Conservation (phyloP, 1,140 invertebrate genomes). For the Drosophila trapezifrons region DNA sequence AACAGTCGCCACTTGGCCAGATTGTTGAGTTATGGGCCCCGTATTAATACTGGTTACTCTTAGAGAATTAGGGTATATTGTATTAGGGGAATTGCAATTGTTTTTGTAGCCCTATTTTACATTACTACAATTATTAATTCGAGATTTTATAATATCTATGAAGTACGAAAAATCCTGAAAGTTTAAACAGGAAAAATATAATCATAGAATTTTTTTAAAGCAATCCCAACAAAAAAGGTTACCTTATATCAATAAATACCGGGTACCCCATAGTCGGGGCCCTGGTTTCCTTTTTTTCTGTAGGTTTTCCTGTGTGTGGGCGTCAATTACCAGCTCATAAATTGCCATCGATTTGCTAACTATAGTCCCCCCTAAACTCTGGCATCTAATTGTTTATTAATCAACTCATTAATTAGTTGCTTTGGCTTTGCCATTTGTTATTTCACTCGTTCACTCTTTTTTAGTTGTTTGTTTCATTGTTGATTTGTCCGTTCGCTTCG, state of each 20-base stretch:
- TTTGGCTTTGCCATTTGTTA: constrained; percentile 39
- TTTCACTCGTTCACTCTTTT: constrained; percentile 20
- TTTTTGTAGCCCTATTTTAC: no score
- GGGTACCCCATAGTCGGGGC: background rate
- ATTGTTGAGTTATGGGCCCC: constrained; percentile 35
- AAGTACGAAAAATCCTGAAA: no score
- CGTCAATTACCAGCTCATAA: constrained; percentile 63
- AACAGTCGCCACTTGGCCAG: constrained; percentile 57
- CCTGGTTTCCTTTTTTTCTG: background rate
- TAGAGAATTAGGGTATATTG: background rate
- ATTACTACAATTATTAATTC: no score
- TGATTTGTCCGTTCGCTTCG: constrained; percentile 48
- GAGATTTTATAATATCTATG: no score
- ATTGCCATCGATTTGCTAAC: constrained; percentile 54
- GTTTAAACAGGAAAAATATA: background rate
- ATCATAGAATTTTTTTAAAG: no score
- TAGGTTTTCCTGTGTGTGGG: constrained; percentile 45
- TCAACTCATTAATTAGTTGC: constrained; percentile 60
- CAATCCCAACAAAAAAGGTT: no score
- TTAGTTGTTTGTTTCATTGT: constrained; percentile 30
- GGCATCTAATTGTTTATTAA: constrained; percentile 70
- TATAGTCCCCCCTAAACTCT: constrained; percentile 25
- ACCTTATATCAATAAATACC: background rate
- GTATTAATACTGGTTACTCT: constrained; percentile 1
- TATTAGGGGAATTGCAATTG: background rate